A percentile compares a stretch with the other conserved stretches of the same genome.
Evolutionary conservation across 2,797 vertebrate species (phyloP).

Genomic region (Podarcis siculus): DNA sequence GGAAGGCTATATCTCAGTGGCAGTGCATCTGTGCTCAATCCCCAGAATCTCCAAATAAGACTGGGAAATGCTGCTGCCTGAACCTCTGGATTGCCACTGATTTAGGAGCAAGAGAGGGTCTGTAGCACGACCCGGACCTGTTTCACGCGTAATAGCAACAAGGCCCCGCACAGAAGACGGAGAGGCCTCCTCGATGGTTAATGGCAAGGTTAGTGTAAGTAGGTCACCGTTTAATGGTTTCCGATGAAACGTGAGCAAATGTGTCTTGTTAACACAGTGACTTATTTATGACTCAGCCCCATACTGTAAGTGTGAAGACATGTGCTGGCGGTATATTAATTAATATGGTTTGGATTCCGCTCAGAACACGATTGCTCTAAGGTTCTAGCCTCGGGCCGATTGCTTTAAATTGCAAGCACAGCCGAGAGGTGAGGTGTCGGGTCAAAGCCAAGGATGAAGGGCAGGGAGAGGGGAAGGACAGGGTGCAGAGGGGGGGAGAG

Average conservation of each 20-base stretch:
- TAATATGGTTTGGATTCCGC: constrained; percentile 20
- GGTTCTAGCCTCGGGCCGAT: background rate
- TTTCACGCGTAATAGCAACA: background rate
- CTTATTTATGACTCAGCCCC: background rate
- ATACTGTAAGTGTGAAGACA: constrained; percentile 19
- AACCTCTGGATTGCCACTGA: too few relatives aligned
- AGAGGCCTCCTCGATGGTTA: background rate
- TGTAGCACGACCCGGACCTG: background rate
- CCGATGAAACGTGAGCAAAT: background rate
- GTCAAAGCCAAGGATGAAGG: background rate
- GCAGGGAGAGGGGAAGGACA: too few relatives aligned
- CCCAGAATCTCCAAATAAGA: too few relatives aligned
- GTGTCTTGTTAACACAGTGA: constrained; percentile 15
- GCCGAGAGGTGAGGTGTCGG: background rate
- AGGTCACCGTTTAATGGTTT: constrained; percentile 14
- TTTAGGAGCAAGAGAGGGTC: background rate
- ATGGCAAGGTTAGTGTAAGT: constrained; percentile 5
- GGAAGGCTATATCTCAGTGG: too few relatives aligned
- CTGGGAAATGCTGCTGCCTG: too few relatives aligned
- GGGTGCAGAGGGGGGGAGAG: too few relatives aligned
- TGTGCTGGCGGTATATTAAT: constrained; percentile 14
- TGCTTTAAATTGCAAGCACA: constrained; percentile 16
- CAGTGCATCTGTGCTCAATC: too few relatives aligned
- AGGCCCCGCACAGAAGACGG: background rate
- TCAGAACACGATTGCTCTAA: background rate